These are phyloP conservation scores for Tympanoctomys barrerae DNA, from an alignment of 2,797 vertebrate species.

Conservation along the genomic window DNA sequence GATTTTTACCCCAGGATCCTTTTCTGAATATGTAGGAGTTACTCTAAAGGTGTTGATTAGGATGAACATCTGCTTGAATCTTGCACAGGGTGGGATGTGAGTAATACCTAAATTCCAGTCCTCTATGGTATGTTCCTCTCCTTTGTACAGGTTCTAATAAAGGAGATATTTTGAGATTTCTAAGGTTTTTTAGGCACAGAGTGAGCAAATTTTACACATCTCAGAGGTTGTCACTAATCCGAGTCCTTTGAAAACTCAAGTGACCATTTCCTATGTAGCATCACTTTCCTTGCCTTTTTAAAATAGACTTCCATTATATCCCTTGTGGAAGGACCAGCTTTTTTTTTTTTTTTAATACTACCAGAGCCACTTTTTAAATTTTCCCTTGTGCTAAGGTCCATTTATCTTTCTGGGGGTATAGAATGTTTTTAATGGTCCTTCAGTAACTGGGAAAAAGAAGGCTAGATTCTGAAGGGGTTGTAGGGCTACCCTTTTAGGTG, in stretches of 20 bases:
- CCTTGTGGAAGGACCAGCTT: neutral
- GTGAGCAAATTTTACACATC: neutral
- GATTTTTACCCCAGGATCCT: neutral
- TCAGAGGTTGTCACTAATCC: neutral
- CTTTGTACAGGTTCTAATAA: neutral
- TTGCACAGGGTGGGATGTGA: neutral
- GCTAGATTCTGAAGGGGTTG: neutral
- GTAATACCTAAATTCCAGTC: too few species aligned
- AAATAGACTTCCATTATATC: neutral
- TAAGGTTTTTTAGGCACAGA: neutral
- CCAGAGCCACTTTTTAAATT: neutral
- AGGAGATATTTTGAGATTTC: neutral
- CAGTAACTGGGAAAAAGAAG: neutral
- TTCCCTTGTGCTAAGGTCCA: neutral
- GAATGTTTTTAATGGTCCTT: neutral
- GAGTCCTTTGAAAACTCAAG: neutral
- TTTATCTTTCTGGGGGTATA: neutral
- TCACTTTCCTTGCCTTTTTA: neutral
- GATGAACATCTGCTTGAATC: neutral
- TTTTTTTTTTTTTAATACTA: neutral
- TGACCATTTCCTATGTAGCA: neutral
- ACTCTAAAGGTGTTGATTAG: neutral
- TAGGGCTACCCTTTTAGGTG: neutral
- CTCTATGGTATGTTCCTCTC: neutral
- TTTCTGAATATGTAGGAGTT: neutral